A percentile compares a stretch with the other conserved stretches of the same genome.
phyloP scores from a whole-genome alignment of 2,888 invertebrate species.

The Camptogramma bilineatum region DNA sequence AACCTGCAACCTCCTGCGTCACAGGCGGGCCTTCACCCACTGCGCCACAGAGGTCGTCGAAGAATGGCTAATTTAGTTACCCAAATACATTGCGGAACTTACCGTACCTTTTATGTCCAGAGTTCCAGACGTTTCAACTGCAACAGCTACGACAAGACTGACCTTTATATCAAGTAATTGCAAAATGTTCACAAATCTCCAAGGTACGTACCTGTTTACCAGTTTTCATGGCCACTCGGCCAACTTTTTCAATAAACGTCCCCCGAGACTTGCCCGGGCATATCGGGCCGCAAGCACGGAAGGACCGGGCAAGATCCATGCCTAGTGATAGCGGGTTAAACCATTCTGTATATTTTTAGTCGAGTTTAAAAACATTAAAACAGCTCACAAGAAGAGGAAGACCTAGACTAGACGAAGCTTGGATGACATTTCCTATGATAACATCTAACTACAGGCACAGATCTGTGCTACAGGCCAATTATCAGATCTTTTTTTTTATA shows the following conservation, averaged over 20 bases:
- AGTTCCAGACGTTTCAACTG: too few relatives aligned
- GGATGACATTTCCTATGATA: too few relatives aligned
- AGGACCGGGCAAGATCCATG: slow-evolving; percentile 40
- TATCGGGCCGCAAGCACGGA: slow-evolving; percentile 42
- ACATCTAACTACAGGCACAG: too few relatives aligned
- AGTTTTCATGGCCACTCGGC: slow-evolving; percentile 56
- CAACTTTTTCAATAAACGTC: slow-evolving; percentile 70
- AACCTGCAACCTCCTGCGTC: too few relatives aligned
- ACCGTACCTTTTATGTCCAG: too few relatives aligned
- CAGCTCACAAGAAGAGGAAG: background rate
- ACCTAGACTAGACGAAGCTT: too few relatives aligned
- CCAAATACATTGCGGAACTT: too few relatives aligned
- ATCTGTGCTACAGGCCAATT: too few relatives aligned
- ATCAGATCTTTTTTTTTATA: too few relatives aligned
- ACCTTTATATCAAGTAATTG: background rate
- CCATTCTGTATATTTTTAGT: slow-evolving; percentile 3
- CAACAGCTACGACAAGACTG: background rate
- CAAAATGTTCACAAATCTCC: slow-evolving; percentile 11
- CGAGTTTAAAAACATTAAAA: background rate
- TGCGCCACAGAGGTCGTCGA: too few relatives aligned
- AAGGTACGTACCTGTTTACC: slow-evolving; percentile 48
- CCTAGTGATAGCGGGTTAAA: slow-evolving; percentile 36
- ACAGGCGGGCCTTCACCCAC: too few relatives aligned
- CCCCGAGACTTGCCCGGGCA: slow-evolving; percentile 49
- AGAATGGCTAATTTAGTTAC: too few relatives aligned